These are phyloP conservation scores for Oncorhynchus tshawytscha DNA, from an alignment of 2,113 vertebrate species.

Conservation along the genomic window DNA sequence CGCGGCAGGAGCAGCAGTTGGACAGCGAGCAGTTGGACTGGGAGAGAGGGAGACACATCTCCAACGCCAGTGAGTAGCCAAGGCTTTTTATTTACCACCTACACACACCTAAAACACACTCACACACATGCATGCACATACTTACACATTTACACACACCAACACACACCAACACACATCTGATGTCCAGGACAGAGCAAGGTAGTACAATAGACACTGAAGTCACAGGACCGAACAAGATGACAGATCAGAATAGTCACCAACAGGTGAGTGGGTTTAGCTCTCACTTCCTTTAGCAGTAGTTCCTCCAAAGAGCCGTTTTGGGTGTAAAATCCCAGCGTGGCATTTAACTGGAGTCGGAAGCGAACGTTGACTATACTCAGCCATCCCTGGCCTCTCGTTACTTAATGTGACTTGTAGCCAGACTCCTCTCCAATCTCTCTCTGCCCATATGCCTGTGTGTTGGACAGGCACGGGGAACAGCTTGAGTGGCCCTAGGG, in stretches of 20 bases:
- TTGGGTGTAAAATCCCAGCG: neutral
- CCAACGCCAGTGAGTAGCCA: conserved; percentile 83
- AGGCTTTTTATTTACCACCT: neutral
- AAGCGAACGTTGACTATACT: neutral
- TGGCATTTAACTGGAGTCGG: neutral
- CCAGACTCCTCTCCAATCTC: neutral
- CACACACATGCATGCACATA: neutral
- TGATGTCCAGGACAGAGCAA: no score
- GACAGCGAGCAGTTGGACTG: conserved; percentile 85
- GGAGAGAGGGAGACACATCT: conserved; percentile 88
- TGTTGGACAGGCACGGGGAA: conserved; percentile 25
- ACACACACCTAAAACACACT: neutral
- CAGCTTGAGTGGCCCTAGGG: conserved; percentile 28
- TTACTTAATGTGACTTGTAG: conserved; percentile 1
- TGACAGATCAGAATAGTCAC: no score
- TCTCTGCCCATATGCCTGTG: conserved; percentile 37
- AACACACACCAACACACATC: no score
- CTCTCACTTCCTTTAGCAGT: neutral
- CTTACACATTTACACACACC: neutral
- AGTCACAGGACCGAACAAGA: no score
- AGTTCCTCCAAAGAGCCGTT: neutral
- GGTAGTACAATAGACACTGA: no score
- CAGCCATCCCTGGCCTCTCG: neutral
- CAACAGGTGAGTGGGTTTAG: neutral
- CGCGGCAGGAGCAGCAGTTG: conserved; percentile 66